Evolutionary conservation across 2,113 vertebrate genomes (phyloP).

Genomic region (Callithrix jacchus): DNA sequence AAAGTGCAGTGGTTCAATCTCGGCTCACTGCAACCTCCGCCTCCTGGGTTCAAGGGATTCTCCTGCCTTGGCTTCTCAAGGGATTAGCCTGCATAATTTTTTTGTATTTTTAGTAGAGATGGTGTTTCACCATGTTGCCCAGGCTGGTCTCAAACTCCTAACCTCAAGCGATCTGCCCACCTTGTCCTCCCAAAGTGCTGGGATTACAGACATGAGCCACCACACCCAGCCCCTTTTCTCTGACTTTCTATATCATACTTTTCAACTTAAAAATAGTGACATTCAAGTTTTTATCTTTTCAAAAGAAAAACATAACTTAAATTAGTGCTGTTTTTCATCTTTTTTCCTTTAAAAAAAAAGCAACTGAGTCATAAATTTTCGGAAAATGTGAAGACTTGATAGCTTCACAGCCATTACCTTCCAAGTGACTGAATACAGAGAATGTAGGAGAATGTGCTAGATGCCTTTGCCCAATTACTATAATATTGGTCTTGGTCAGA

Average conservation of each 20-base stretch:
- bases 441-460: background rate
- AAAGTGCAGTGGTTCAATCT: too few relatives aligned
- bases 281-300: background rate
- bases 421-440: background rate
- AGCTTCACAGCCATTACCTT: background rate
- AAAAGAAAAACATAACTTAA: background rate
- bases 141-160: too few relatives aligned
- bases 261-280: background rate
- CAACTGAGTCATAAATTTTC: conserved; percentile 20
- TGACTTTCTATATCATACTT: background rate
- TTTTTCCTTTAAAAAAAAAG: conserved; percentile 5
- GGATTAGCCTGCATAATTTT: too few relatives aligned
- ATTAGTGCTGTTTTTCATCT: background rate
- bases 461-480: background rate
- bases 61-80: too few relatives aligned
- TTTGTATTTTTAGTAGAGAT: too few relatives aligned
- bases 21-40: too few relatives aligned
- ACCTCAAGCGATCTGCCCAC: too few relatives aligned
- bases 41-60: too few relatives aligned
- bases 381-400: background rate
- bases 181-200: too few relatives aligned
- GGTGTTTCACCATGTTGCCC: too few relatives aligned
- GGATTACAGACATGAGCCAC: too few relatives aligned
- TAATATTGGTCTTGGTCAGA: background rate
- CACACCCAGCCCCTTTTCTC: background rate